Base-by-base conservation (phyloP, 2,113 vertebrate species). In the Oreochromis niloticus region DNA sequence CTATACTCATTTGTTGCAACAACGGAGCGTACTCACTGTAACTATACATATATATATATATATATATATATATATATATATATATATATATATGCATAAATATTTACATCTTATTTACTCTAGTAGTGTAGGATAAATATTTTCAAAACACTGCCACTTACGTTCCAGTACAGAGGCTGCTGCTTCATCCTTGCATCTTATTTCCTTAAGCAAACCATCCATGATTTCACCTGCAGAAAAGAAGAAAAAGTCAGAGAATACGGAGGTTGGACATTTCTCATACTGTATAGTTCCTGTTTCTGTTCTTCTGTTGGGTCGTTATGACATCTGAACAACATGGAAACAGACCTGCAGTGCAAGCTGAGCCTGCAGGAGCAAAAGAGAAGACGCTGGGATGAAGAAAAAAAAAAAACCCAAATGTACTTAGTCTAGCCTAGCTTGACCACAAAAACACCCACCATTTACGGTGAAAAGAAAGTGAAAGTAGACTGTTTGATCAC, bases 141-240 rank as follows among this genome's bases (percentile, higher is more conserved):
- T 24, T 1, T 24, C 24, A 24, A 24, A 2, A 24, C 22, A 2
- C 3, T n/a, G 10, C 3, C 9, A 84, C 86, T 87, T 56, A 93
- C 93, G 0, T 24, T 82, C 4, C 16, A 94, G n/a, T 3, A 3
- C 27, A 0, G 1, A 0, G 13, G 85, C 90, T 73, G 86, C 89
- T 0, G 2, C 1, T 34, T 2, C 0, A 11, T 36, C 1, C 1
- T 2, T 1, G 1, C 0, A 0, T 2, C 1, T 55, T 61, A 94
- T 86, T 41, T 61, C 4, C 1, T 6, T 1, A 34, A 93, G 9
- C 39, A 93, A 63, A 54, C 2, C 2, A 17, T 84, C 57, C 92
- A 93, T 93, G 81, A 68, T 19, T 83, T 39, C 22, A 86, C 43
- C 91, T 90, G 66, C 2, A 16, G 7, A 66, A 4, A 22, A 87